phyloP scores from a whole-genome alignment of 2,113 vertebrate species.

The Syngnathus typhle region DNA sequence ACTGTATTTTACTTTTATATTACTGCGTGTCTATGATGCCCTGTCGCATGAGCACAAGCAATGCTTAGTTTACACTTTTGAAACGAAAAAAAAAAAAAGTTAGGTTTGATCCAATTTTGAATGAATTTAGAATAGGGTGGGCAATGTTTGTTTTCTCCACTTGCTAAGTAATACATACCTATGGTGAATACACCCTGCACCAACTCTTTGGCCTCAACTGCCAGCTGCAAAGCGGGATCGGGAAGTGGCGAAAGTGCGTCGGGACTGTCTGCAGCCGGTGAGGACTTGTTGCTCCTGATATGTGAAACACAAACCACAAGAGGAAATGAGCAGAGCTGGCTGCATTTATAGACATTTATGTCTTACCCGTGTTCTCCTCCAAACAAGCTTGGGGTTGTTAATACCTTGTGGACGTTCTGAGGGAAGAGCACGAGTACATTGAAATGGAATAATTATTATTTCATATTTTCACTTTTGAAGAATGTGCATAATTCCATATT shows the following conservation, averaged over 20 bases:
- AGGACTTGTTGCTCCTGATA: constrained; percentile 38
- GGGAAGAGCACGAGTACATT: not conserved
- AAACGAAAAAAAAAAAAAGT: too few relatives aligned
- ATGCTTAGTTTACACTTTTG: too few relatives aligned
- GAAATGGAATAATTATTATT: not conserved
- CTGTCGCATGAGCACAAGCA: too few relatives aligned
- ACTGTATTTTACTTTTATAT: too few relatives aligned
- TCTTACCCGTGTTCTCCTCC: constrained; percentile 73
- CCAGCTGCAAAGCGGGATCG: constrained; percentile 61
- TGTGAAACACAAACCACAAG: not conserved
- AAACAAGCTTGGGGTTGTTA: constrained; percentile 67
- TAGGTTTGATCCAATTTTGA: too few relatives aligned
- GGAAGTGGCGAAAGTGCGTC: constrained; percentile 52
- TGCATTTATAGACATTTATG: not conserved
- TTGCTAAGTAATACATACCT: constrained; percentile 36
- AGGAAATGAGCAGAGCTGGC: not conserved
- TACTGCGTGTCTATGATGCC: too few relatives aligned
- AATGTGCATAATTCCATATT: not conserved
- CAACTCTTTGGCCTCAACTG: constrained; percentile 69
- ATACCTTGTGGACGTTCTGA: constrained; percentile 83
- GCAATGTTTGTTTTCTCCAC: too few relatives aligned
- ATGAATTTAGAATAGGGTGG: too few relatives aligned
- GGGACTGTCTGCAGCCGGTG: constrained; percentile 47
- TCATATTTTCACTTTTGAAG: not conserved
- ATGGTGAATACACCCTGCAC: constrained; percentile 53